Conservation (phyloP, 2,797 vertebrate species). For the Diplodus puntazzo region DNA sequence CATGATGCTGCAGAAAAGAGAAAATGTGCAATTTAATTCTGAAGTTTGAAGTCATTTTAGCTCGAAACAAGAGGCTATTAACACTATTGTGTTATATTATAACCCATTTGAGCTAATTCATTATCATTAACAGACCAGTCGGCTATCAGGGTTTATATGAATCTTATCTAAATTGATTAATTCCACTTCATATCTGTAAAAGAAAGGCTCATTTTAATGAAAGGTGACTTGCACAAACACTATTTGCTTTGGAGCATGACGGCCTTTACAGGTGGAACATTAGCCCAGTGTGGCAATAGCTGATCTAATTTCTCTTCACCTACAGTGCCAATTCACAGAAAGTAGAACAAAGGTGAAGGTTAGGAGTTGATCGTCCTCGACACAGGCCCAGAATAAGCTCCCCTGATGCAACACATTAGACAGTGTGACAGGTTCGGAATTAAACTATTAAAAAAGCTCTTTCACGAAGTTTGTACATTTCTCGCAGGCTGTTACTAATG, state of each 20-base stretch:
- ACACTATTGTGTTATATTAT: no score
- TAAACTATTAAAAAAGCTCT: constrained; percentile 1
- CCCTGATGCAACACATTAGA: neutral
- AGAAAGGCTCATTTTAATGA: neutral
- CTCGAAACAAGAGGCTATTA: no score
- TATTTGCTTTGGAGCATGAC: neutral
- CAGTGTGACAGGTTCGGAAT: neutral
- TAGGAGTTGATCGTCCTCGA: neutral
- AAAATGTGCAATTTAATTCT: no score
- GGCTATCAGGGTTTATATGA: neutral
- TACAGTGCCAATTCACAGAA: constrained; percentile 6
- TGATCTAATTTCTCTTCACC: neutral
- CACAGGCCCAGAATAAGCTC: neutral
- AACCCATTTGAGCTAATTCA: neutral
- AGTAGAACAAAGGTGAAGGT: constrained; percentile 50
- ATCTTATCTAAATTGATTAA: neutral
- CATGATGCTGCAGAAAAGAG: no score
- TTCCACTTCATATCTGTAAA: neutral
- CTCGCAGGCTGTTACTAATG: neutral
- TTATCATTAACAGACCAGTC: neutral
- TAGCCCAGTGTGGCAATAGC: neutral
- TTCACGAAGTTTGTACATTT: constrained; percentile 13
- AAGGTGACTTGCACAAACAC: neutral
- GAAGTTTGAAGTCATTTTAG: no score
- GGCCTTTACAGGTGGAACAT: neutral